Base-by-base conservation (phyloP, 2,888 invertebrate species). In the Hypselothyrea guttata region DNA sequence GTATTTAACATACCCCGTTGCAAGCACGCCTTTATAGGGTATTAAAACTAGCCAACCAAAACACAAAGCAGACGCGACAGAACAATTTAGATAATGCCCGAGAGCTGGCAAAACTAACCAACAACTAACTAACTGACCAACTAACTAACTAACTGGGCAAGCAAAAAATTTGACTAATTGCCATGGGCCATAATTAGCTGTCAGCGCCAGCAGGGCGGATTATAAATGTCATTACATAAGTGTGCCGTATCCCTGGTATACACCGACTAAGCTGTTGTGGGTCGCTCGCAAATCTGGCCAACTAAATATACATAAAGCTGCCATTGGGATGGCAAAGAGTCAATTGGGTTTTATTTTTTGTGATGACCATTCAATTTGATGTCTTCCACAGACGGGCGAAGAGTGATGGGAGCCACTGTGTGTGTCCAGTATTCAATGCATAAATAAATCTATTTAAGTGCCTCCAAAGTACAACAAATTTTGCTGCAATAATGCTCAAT, bases 391-490 rank as follows among this genome's bases (percentile, higher is more conserved):
- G 22, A 22, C 22, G 5, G 22, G 22, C 22, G 22, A 2, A 22
- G 22, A 5, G 22, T 22, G 22, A 5, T 2, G 3, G 22, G 22
- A 22, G 22, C n/a, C n/a, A n/a, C n/a, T n/a, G n/a, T n/a, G n/a
- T 52, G 40, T 62, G 57, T 47, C 57, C 71, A 45, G 51, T 37
- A 35, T 30, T 35, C 51, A 40, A 44, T 65, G 59, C 66, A 55
- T 52, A 64, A 67, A 65, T 83, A 79, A 77, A 84, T 84, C 73
- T 64, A 45, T 61, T 71, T 75, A 63, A 74, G 71, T 78, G 74
- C 59, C 62, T n/a, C 5, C 48, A 55, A 66, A 62, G 58, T 60
- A 55, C 47, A 53, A 5, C 22, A 64, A 42, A 61, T 69, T 60
- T 58, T 46, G 33, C 63, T 61, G 77, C 70, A 81, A 75, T 81